Conservation (phyloP, 2,113 vertebrate genomes). For the Nesospiza acunhae region DNA sequence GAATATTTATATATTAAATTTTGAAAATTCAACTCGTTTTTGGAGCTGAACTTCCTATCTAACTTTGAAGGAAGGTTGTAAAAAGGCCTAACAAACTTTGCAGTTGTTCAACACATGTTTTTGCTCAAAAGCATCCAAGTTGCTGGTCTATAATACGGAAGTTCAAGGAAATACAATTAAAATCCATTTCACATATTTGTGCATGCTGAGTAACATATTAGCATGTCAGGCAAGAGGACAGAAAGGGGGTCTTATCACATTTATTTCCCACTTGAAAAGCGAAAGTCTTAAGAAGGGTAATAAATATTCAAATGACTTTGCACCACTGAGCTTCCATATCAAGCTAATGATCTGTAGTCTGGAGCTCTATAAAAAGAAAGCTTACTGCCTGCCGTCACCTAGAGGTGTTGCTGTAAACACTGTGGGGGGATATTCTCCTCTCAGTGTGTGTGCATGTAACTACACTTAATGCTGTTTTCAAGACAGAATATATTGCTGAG, state of each 20-base stretch:
- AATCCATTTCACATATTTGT: slow-evolving; percentile 49
- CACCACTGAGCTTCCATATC: slow-evolving; percentile 71
- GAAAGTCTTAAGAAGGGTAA: slow-evolving; percentile 64
- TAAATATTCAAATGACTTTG: slow-evolving; percentile 68
- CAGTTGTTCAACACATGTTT: slow-evolving; percentile 12
- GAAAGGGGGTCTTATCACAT: slow-evolving; percentile 59
- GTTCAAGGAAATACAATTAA: slow-evolving; percentile 62
- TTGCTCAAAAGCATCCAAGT: slow-evolving; percentile 23
- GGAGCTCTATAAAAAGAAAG: slow-evolving; percentile 71
- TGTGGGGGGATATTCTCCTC: slow-evolving; percentile 63
- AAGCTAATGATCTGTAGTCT: slow-evolving; percentile 75
- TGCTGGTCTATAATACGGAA: slow-evolving; percentile 5
- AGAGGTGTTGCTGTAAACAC: slow-evolving; percentile 74
- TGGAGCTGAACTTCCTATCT: neutral
- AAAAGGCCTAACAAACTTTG: slow-evolving; percentile 24
- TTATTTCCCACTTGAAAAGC: slow-evolving; percentile 74
- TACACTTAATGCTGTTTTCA: slow-evolving; percentile 71
- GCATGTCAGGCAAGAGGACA: slow-evolving; percentile 29
- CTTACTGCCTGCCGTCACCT: slow-evolving; percentile 71
- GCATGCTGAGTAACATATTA: too few relatives aligned
- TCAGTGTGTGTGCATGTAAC: slow-evolving; percentile 67
- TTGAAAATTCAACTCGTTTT: slow-evolving; percentile 42
- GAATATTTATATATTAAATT: slow-evolving; percentile 61
- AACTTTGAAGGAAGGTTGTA: neutral
- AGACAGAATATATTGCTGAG: slow-evolving; percentile 66